These are phyloP conservation scores for Aleadryas rufinucha DNA, from an alignment of 2,113 vertebrate genomes.

Conservation along the genomic window DNA sequence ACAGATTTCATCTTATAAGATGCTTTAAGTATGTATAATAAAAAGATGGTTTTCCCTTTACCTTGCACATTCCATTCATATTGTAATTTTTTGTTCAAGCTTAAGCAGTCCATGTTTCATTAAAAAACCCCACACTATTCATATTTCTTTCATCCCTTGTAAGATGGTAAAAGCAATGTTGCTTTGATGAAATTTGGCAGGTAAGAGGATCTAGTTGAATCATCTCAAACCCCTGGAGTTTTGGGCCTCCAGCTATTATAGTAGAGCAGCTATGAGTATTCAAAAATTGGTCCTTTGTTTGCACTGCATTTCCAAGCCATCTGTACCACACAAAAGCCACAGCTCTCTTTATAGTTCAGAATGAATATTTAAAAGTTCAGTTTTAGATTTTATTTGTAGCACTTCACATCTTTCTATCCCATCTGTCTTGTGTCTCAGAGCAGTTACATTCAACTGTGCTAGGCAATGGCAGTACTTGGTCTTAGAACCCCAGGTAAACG, in stretches of 20 bases:
- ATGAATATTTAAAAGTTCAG: constrained; percentile 70
- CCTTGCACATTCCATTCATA: constrained; percentile 54
- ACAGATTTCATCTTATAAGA: background rate
- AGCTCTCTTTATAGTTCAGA: constrained; percentile 57
- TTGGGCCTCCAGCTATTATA: constrained; percentile 51
- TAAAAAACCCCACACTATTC: constrained; percentile 18
- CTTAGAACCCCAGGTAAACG: background rate
- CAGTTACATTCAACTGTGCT: background rate
- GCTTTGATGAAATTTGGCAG: constrained; percentile 58
- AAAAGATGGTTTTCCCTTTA: constrained; percentile 31
- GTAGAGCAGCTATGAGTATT: constrained; percentile 49
- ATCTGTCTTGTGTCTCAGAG: constrained; percentile 34
- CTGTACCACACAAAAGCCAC: constrained; percentile 59
- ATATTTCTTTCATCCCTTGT: constrained; percentile 42
- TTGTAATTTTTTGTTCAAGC: constrained; percentile 46
- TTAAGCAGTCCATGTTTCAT: constrained; percentile 22
- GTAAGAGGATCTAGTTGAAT: constrained; percentile 59
- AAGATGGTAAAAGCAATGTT: constrained; percentile 50
- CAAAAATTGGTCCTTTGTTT: constrained; percentile 66
- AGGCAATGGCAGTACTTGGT: background rate
- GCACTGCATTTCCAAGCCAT: constrained; percentile 58
- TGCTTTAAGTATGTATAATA: background rate
- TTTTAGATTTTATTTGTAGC: constrained; percentile 60
- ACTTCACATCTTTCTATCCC: constrained; percentile 41
- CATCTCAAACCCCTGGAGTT: constrained; percentile 61